A percentile compares a stretch with the other conserved stretches of the same genome.
Evolutionary conservation across 2,113 vertebrate genomes (phyloP).

Genomic region (Hemicordylus capensis): DNA sequence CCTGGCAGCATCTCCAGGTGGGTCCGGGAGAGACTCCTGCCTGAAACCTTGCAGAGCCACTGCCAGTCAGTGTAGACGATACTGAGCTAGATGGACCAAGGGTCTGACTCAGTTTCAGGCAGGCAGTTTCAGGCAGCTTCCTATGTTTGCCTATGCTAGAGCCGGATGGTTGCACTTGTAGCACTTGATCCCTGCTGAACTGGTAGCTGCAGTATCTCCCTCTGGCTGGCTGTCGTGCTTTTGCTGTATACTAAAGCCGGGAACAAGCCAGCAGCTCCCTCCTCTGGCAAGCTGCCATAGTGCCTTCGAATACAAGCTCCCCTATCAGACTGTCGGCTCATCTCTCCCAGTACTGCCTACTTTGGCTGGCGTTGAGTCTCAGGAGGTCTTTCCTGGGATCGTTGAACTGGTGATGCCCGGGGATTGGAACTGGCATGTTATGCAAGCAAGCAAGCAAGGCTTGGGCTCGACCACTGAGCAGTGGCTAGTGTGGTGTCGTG

Average conservation of each 20-base stretch:
- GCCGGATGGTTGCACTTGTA: too few species aligned
- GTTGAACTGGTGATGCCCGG: neutral
- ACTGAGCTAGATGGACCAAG: too few species aligned
- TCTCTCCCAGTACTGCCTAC: neutral
- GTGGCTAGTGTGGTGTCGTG: too few species aligned
- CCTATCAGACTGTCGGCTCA: neutral
- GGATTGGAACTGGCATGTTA: neutral
- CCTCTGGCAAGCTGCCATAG: neutral
- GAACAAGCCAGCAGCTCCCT: neutral
- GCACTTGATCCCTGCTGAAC: too few species aligned
- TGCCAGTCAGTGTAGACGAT: too few species aligned
- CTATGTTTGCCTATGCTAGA: too few species aligned
- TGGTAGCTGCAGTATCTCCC: neutral
- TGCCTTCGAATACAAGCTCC: neutral
- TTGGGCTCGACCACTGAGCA: neutral
- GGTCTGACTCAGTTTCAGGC: too few species aligned
- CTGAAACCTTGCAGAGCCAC: too few species aligned
- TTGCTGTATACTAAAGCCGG: neutral
- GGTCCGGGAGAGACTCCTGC: too few species aligned
- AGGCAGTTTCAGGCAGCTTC: too few species aligned
- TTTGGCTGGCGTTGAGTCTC: neutral
- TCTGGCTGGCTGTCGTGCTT: neutral
- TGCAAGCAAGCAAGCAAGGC: neutral
- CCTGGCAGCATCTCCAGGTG: too few species aligned
- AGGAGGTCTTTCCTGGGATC: neutral